Evolutionary conservation across 1,140 invertebrate species (phyloP).

Genomic region (Pseudomyrmex flavicornis): DNA sequence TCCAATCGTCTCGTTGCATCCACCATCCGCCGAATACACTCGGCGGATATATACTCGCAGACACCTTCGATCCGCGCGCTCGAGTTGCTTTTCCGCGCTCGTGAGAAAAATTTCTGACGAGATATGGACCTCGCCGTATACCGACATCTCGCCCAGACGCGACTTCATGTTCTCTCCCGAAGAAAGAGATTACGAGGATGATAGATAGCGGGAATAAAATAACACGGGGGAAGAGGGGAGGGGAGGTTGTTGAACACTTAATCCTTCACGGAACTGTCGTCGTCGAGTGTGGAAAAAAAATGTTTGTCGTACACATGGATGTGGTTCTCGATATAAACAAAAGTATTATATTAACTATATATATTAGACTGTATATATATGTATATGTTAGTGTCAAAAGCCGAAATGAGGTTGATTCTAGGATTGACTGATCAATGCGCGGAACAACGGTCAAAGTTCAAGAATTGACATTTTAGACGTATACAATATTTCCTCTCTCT

Average conservation of each 20-base stretch:
- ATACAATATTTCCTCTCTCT: too few species aligned
- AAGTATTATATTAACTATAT: neutral
- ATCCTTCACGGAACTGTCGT: neutral
- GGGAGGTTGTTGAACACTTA: slow-evolving; percentile 11
- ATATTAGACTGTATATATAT: too few species aligned
- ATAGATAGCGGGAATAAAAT: slow-evolving; percentile 26
- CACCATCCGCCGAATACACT: slow-evolving; percentile 20
- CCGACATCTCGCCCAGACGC: slow-evolving; percentile 6
- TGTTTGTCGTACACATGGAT: neutral
- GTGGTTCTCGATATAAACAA: too few species aligned
- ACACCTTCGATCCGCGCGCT: slow-evolving; percentile 56
- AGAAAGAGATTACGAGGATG: slow-evolving; percentile 5
- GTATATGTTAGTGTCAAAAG: too few species aligned
- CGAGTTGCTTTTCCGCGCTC: slow-evolving; percentile 23
- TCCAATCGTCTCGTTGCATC: neutral
- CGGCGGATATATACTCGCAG: slow-evolving; percentile 14
- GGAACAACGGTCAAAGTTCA: too few species aligned
- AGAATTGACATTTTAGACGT: too few species aligned
- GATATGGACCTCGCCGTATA: slow-evolving; percentile 7
- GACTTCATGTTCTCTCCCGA: slow-evolving; percentile 4
- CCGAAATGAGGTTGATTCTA: too few species aligned
- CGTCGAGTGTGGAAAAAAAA: neutral
- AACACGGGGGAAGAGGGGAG: too few species aligned
- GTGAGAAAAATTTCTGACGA: slow-evolving; percentile 56
- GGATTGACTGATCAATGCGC: too few species aligned